Conservation (phyloP, 1,140 invertebrate species). For the Macrobrachium nipponense region DNA sequence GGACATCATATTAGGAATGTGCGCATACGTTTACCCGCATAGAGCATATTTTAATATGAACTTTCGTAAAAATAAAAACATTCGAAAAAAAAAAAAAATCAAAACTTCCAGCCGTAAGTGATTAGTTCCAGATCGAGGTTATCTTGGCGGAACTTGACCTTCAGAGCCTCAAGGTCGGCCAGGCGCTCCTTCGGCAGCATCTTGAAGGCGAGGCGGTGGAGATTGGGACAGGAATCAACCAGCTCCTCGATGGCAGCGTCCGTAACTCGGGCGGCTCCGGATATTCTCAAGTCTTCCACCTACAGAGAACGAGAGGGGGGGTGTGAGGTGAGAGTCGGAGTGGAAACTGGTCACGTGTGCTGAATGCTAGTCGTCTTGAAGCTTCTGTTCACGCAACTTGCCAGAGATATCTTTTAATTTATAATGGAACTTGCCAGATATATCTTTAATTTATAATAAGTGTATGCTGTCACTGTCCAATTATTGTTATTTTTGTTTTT, state of each 20-base stretch:
- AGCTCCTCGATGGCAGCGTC: conserved; percentile 26
- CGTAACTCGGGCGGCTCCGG: conserved; percentile 33
- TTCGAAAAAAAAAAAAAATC: not conserved
- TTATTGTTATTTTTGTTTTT: too few species aligned
- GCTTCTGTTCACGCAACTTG: too few species aligned
- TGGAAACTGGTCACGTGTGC: not conserved
- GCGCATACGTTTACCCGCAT: not conserved
- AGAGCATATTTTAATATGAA: not conserved
- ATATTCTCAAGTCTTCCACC: conserved; percentile 44
- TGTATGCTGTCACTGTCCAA: too few species aligned
- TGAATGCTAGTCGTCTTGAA: too few species aligned
- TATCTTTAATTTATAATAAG: too few species aligned
- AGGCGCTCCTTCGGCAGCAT: conserved; percentile 57
- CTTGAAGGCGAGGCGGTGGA: conserved; percentile 51
- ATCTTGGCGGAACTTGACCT: conserved; percentile 25
- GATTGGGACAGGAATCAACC: conserved; percentile 11
- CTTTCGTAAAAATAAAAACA: not conserved
- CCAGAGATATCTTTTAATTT: too few species aligned
- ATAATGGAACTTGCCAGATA: too few species aligned
- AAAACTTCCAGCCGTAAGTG: conserved; percentile 55
- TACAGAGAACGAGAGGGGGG: not conserved
- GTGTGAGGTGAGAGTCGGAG: not conserved
- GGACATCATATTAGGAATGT: too few species aligned
- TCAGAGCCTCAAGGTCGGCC: conserved; percentile 43
- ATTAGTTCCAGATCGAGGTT: conserved; percentile 50